Evolutionary conservation across 2,797 vertebrate genomes (phyloP).

Genomic region (Danio jaintianensis): DNA sequence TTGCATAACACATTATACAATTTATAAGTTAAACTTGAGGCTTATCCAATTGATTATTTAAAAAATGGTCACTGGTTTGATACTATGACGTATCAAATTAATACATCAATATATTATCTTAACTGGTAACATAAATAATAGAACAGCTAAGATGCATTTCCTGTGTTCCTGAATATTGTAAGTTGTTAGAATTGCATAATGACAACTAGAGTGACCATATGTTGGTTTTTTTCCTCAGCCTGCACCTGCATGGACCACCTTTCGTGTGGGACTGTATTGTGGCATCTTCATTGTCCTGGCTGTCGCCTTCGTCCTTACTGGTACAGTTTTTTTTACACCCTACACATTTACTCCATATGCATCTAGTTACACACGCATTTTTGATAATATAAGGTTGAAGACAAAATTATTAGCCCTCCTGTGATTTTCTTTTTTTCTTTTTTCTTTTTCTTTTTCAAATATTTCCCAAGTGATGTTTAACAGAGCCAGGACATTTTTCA

Average conservation of each 20-base stretch:
- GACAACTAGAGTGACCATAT: not conserved
- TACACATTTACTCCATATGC: not conserved
- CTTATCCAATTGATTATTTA: too few species aligned
- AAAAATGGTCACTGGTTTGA: too few species aligned
- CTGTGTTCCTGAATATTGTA: not conserved
- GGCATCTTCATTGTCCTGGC: conserved; percentile 94
- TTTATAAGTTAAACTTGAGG: too few species aligned
- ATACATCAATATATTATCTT: too few species aligned
- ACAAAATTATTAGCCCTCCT: too few species aligned
- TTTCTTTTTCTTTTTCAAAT: too few species aligned
- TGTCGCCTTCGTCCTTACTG: conserved; percentile 87
- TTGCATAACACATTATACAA: not conserved
- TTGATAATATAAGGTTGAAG: not conserved
- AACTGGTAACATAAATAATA: too few species aligned
- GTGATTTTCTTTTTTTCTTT: too few species aligned
- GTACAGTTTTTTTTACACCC: conserved; percentile 69
- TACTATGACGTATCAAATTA: too few species aligned
- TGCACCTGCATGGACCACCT: conserved; percentile 96
- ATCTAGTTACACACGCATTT: not conserved
- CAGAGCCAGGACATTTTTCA: too few species aligned
- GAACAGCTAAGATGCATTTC: not conserved
- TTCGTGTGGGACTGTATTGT: conserved; percentile 94
- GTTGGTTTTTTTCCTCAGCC: conserved; percentile 77
- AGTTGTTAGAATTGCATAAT: not conserved
- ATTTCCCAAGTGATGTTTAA: too few species aligned